phyloP scores from a whole-genome alignment of 2,888 invertebrate species.

The Nasonovia ribisnigri region DNA sequence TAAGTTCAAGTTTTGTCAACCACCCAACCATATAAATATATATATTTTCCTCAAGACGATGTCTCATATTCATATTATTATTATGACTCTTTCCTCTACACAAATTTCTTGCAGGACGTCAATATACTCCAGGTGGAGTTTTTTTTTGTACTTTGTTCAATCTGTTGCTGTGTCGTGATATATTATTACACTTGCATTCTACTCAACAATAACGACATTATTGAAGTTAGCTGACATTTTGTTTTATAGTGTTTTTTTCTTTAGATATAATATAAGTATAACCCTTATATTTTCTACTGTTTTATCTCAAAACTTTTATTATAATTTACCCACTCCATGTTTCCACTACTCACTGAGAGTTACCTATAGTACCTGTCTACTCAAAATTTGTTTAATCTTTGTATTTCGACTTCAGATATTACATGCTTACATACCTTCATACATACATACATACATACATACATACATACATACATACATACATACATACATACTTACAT shows the following conservation, averaged over 20 bases:
- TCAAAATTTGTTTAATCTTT: neutral
- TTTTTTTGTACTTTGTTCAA: slow-evolving; percentile 8
- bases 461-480: too few species aligned
- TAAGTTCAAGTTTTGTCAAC: neutral
- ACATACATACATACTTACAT: too few species aligned
- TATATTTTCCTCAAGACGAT: neutral
- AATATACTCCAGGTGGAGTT: neutral
- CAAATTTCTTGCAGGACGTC: neutral
- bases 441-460: neutral
- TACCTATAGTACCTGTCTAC: neutral
- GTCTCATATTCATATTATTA: neutral
- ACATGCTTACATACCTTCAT: neutral
- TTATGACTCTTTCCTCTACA: neutral
- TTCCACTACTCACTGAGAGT: neutral
- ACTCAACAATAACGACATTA: neutral
- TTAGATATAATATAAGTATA: neutral
- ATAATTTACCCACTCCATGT: neutral
- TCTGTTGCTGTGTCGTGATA: neutral
- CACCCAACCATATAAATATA: neutral
- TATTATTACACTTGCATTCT: neutral
- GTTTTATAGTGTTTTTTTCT: neutral
- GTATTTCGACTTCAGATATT: neutral
- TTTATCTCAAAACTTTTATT: neutral
- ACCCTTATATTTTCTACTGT: too few species aligned
- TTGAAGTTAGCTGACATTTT: neutral